A percentile compares a stretch with the other conserved stretches of the same genome.
Conservation (phyloP, 2,113 vertebrate species). For the Fukomys damarensis region DNA sequence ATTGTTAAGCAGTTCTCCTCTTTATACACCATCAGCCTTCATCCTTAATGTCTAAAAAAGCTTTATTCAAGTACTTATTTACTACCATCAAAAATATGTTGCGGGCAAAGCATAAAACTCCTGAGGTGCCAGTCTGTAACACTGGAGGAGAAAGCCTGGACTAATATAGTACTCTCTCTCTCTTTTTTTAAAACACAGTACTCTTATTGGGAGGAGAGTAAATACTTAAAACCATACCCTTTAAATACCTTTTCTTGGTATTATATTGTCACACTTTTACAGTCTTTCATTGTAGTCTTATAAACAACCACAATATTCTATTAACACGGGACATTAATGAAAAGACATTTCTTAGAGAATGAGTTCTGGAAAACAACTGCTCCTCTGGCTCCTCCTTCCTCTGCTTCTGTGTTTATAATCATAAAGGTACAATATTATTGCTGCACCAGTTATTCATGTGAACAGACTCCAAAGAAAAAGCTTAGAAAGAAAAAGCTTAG, state of each 20-base stretch:
- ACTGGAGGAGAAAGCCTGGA: not conserved
- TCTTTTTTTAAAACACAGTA: not conserved
- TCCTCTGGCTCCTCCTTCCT: not conserved
- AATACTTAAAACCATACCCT: not conserved
- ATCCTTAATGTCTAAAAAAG: not conserved
- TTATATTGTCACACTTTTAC: not conserved
- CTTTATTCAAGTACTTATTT: not conserved
- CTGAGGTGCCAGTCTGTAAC: not conserved
- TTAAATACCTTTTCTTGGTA: not conserved
- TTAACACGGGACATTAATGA: not conserved
- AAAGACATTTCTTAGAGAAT: not conserved
- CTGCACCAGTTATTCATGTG: not conserved
- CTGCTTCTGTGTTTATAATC: not conserved
- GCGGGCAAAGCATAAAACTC: not conserved
- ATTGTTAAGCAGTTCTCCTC: not conserved
- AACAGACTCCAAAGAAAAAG: not conserved
- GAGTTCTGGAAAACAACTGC: not conserved
- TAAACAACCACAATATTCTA: not conserved
- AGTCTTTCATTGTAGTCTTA: not conserved
- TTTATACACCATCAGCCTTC: not conserved
- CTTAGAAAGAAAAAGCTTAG: too few species aligned
- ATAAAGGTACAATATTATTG: not conserved
- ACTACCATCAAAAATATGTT: not conserved
- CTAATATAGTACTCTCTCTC: too few species aligned
- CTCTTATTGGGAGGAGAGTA: not conserved